Evolutionary conservation across 1,140 invertebrate genomes (phyloP).

Genomic region (Epicauta chinensis): DNA sequence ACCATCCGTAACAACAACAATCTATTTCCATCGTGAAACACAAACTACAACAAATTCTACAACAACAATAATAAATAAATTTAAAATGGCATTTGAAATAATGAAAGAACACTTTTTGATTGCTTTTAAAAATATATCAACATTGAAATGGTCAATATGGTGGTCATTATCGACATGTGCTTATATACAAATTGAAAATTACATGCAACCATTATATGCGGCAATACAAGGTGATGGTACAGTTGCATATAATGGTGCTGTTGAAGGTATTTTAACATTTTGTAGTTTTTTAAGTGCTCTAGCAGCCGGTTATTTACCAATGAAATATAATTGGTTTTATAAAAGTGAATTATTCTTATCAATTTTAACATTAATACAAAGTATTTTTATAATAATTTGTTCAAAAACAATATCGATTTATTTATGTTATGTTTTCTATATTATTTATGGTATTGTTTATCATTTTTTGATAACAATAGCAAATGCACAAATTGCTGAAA

Average conservation of each 20-base stretch:
- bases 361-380: conserved; percentile 54
- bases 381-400: conserved; percentile 55
- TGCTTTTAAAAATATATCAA: conserved; percentile 63
- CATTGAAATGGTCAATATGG: conserved; percentile 86
- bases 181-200: conserved; percentile 73
- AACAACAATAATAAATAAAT: conserved; percentile 20
- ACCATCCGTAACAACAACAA: conserved; percentile 67
- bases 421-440: conserved; percentile 67
- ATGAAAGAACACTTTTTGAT: conserved; percentile 65
- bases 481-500: conserved; percentile 77
- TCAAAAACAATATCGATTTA: conserved; percentile 58
- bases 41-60: conserved; percentile 12
- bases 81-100: conserved; percentile 43
- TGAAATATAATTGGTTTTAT: conserved; percentile 36
- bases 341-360: conserved; percentile 40
- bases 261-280: conserved; percentile 69
- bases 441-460: conserved; percentile 69
- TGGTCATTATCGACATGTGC: conserved; percentile 75
- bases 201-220: conserved; percentile 76
- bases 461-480: conserved; percentile 80
- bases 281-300: conserved; percentile 57
- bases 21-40: conserved; percentile 67
- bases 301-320: conserved; percentile 37
- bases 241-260: conserved; percentile 52
- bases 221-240: conserved; percentile 37